A percentile compares a stretch with the other conserved stretches of the same genome.
Conservation (phyloP, 2,888 invertebrate genomes). For the Rugalucina vietnamica region DNA sequence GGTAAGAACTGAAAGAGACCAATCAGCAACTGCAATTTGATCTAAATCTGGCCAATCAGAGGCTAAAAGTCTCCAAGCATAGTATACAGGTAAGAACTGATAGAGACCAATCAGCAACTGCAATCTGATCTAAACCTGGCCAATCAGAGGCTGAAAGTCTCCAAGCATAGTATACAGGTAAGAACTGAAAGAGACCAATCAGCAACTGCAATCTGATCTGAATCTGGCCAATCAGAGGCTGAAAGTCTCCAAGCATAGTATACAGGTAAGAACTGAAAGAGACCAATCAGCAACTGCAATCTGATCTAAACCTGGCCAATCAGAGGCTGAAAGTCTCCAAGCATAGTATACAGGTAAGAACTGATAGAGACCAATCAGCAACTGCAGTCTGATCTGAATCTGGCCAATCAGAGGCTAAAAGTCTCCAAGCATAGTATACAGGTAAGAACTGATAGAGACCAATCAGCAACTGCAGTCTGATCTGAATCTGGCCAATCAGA, state of each 20-base stretch:
- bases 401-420: slow-evolving; percentile 58
- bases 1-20: too few relatives aligned
- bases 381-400: not conserved
- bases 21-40: too few relatives aligned
- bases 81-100: too few relatives aligned
- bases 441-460: not conserved
- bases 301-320: not conserved
- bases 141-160: too few relatives aligned
- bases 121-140: too few relatives aligned
- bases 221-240: slow-evolving; percentile 77
- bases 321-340: not conserved
- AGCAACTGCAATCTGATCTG: slow-evolving; percentile 77
- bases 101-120: too few relatives aligned
- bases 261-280: slow-evolving; percentile 66
- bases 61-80: too few relatives aligned
- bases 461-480: slow-evolving; percentile 53
- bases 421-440: not conserved
- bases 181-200: too few relatives aligned
- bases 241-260: slow-evolving; percentile 72
- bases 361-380: not conserved
- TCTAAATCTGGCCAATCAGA: too few relatives aligned
- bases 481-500: slow-evolving; percentile 76
- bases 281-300: not conserved
- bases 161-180: too few relatives aligned
- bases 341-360: not conserved